Conservation (phyloP, 2,888 invertebrate genomes). For the Eucera pruinosa region DNA sequence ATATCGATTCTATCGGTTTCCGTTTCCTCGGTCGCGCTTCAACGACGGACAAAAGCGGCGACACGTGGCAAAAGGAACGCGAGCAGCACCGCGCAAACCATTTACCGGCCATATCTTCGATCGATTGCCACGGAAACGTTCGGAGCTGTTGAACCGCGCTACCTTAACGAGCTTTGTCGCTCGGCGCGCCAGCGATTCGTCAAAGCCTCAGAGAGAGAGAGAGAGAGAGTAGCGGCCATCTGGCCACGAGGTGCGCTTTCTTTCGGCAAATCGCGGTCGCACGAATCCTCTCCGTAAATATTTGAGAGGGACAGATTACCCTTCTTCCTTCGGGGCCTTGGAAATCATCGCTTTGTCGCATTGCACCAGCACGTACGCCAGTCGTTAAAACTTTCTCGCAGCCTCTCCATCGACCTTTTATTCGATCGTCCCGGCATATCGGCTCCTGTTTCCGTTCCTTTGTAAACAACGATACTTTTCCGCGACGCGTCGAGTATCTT, state of each 20-base stretch:
- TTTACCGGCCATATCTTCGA: slow-evolving; percentile 18
- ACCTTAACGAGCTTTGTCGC: slow-evolving; percentile 33
- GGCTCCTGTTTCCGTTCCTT: neutral
- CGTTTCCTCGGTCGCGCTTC: neutral
- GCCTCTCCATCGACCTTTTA: neutral
- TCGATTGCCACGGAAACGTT: neutral
- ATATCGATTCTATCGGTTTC: slow-evolving; percentile 50
- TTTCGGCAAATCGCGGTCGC: slow-evolving; percentile 20
- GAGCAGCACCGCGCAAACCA: slow-evolving; percentile 8
- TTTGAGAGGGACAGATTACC: slow-evolving; percentile 47
- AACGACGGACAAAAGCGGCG: slow-evolving; percentile 22
- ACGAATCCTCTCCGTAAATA: slow-evolving; percentile 47
- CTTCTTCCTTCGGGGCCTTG: slow-evolving; percentile 19
- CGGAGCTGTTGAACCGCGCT: neutral
- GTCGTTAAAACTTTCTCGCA: slow-evolving; percentile 32
- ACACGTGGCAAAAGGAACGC: neutral
- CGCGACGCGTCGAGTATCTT: no score
- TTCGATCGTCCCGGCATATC: neutral
- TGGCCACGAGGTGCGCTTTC: neutral
- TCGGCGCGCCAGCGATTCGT: slow-evolving; percentile 10
- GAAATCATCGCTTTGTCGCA: slow-evolving; percentile 54
- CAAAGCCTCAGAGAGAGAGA: neutral
- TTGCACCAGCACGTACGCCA: slow-evolving; percentile 54
- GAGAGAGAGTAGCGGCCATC: no score
- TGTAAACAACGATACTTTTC: neutral